Base-by-base conservation (phyloP, 2,797 vertebrate genomes). In the Manis crassicaudata region DNA sequence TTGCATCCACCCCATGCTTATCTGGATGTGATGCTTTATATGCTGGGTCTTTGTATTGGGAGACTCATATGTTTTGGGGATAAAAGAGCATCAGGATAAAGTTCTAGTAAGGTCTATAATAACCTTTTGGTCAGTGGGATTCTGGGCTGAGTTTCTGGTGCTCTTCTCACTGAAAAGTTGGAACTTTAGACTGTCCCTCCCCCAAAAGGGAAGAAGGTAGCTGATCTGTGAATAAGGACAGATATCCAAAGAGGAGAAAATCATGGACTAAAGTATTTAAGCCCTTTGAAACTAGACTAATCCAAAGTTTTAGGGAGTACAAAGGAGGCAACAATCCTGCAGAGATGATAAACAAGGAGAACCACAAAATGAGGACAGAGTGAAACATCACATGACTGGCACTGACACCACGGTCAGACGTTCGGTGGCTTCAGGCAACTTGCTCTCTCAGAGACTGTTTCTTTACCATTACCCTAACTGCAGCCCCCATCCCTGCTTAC, bases 231-330 rank as follows among this genome's bases (percentile, higher is more conserved):
- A 32, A 40, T 25, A 0, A 16, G 14, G 52, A 73, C 81, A 93
- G 87, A 77, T 72, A 86, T 27, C 82, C 16, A 13, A 96, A 84
- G 17, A 72, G 43, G 11, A 65, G n/a, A 65, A 77, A 81, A 68
- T 9, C 12, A 50, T 37, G n/a, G 63, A 87, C 54, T 35, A 83
- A 75, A 7, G 27, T 88, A 87, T 25, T 21, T 56, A 96, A 94
- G n/a, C 60, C 20, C 10, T 72, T 88, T 88, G 70, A 92, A 93
- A 95, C 6, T 27, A 85, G 27, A 75, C 37, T n/a, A 46, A 88
- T n/a, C 23, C 83, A 90, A 95, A 58, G 56, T 68, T 35, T 32
- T 77, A 21, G 75, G 2, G 73, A 5, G 0, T 20, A 1, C 17
- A 67, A 75, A 43, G 1, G 32, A 85, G 77, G 90, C 72, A 95